A percentile compares a stretch with the other conserved stretches of the same genome.
Conservation (phyloP, 2,797 vertebrate species). For the Pelochelys cantorii region DNA sequence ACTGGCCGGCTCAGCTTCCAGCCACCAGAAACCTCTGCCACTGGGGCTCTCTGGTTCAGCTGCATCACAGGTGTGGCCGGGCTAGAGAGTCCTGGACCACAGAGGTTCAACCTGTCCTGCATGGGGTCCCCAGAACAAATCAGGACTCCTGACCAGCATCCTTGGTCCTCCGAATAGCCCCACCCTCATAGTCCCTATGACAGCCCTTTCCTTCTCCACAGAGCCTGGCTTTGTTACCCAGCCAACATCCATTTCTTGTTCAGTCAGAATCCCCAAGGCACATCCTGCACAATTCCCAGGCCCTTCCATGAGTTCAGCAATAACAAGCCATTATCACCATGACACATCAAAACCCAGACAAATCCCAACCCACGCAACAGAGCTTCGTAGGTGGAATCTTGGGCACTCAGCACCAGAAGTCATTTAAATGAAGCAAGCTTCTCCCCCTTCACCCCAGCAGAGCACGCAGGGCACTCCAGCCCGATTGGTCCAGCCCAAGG, state of each 20-base stretch:
- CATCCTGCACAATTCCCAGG: not conserved
- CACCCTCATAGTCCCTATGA: not conserved
- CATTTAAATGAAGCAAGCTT: not conserved
- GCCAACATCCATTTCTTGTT: not conserved
- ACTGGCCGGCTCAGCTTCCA: too few relatives aligned
- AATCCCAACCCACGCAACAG: constrained; percentile 34
- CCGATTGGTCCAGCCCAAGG: not conserved
- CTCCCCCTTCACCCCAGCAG: constrained; percentile 15
- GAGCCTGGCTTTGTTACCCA: constrained; percentile 8
- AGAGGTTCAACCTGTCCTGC: too few relatives aligned
- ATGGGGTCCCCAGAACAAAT: not conserved
- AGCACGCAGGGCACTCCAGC: not conserved
- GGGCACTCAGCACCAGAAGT: not conserved
- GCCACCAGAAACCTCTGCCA: too few relatives aligned
- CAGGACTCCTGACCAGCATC: not conserved
- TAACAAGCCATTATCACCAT: constrained; percentile 24
- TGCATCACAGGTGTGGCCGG: too few relatives aligned
- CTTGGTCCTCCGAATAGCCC: not conserved
- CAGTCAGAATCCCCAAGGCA: not conserved
- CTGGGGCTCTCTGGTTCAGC: too few relatives aligned
- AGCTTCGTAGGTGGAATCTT: not conserved
- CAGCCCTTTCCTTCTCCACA: not conserved
- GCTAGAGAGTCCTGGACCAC: too few relatives aligned
- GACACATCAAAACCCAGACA: constrained; percentile 54
- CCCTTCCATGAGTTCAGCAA: constrained; percentile 55